These are phyloP conservation scores for Tineola bisselliella DNA, from an alignment of 2,888 invertebrate species.

Conservation along the genomic window DNA sequence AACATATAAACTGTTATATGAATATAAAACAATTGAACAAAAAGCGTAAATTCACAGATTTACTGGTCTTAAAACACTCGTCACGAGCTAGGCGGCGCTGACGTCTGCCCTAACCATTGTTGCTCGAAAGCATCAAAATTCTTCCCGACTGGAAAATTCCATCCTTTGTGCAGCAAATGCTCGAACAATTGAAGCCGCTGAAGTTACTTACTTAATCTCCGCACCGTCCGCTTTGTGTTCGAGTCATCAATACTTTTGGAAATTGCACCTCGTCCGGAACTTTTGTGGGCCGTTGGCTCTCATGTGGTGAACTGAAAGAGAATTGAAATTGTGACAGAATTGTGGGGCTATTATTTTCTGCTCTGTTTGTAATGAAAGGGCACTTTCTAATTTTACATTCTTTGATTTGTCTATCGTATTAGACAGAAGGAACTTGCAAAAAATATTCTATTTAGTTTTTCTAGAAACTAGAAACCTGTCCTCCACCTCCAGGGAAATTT, in stretches of 20 bases:
- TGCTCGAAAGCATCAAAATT: slow-evolving; percentile 39
- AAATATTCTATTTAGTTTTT: background rate
- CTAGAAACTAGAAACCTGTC: slow-evolving; percentile 27
- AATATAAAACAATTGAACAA: slow-evolving; percentile 38
- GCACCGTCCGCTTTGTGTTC: slow-evolving; percentile 41
- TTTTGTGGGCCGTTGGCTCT: slow-evolving; percentile 8
- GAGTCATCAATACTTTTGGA: slow-evolving; percentile 50
- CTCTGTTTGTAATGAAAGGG: background rate
- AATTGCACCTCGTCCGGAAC: slow-evolving; percentile 33
- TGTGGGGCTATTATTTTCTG: slow-evolving; percentile 7
- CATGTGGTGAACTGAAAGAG: slow-evolving; percentile 6
- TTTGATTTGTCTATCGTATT: background rate
- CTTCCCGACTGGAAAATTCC: slow-evolving; percentile 47
- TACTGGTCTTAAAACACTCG: slow-evolving; percentile 41
- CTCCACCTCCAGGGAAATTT: slow-evolving; percentile 25
- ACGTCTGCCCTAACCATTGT: slow-evolving; percentile 38
- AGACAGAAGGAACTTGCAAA: background rate
- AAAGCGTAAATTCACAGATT: slow-evolving; percentile 28
- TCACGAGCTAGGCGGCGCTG: slow-evolving; percentile 24
- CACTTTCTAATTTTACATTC: slow-evolving; percentile 1
- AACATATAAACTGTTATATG: slow-evolving; percentile 13
- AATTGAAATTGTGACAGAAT: slow-evolving; percentile 12
- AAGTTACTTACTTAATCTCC: slow-evolving; percentile 54
- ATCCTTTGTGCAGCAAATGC: slow-evolving; percentile 39
- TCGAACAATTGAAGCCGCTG: slow-evolving; percentile 41